A percentile compares a stretch with the other conserved stretches of the same genome.
Conservation (phyloP, 2,113 vertebrate genomes). For the Pampusana beccarii region DNA sequence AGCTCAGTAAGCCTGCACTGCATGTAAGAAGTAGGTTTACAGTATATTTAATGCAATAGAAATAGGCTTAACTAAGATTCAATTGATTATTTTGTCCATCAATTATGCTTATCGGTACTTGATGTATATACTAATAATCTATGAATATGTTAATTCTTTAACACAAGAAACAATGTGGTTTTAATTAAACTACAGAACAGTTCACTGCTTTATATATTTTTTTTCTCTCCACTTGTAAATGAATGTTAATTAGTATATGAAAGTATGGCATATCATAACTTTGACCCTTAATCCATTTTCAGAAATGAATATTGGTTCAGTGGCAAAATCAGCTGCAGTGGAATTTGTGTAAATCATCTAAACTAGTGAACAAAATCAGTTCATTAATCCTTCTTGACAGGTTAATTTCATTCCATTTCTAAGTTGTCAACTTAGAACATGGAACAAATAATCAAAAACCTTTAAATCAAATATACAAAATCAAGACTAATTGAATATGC, state of each 20-base stretch:
- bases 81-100: background rate
- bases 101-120: background rate
- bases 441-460: constrained; percentile 71
- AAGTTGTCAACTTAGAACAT: constrained; percentile 69
- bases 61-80: background rate
- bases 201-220: background rate
- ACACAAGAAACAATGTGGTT: background rate
- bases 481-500: constrained; percentile 67
- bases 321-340: constrained; percentile 4
- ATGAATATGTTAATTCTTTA: background rate
- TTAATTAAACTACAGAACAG: background rate
- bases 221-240: background rate
- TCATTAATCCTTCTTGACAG: constrained; percentile 73
- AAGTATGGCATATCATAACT: background rate
- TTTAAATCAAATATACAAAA: constrained; percentile 73
- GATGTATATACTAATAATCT: background rate
- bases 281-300: constrained; percentile 43
- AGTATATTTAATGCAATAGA: background rate
- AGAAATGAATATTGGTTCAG: constrained; percentile 37
- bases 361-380: constrained; percentile 61
- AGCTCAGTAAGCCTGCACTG: background rate
- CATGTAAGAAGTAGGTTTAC: background rate
- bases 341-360: constrained; percentile 54
- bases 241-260: constrained; percentile 26
- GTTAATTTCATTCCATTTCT: constrained; percentile 70